These are phyloP conservation scores for Camptogramma bilineatum DNA, from an alignment of 2,888 invertebrate genomes.

Conservation along the genomic window DNA sequence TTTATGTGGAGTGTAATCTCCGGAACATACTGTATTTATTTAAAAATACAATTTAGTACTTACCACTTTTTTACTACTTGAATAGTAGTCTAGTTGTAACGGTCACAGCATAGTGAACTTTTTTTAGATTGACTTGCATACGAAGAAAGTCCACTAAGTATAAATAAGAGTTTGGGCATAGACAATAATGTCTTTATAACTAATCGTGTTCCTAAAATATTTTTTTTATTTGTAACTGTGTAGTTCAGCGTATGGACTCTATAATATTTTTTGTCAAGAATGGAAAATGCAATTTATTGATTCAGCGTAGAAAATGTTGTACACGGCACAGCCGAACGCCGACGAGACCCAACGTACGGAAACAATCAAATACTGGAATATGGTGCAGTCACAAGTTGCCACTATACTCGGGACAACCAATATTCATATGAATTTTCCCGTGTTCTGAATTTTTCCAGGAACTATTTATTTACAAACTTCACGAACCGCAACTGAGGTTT, in stretches of 20 bases:
- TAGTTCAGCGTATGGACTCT: not conserved
- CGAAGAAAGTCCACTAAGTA: too few species aligned
- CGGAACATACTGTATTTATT: too few species aligned
- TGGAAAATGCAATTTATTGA: not conserved
- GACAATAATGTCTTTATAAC: too few species aligned
- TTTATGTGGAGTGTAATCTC: too few species aligned
- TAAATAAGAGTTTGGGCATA: too few species aligned
- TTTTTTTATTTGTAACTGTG: too few species aligned
- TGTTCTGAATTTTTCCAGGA: not conserved
- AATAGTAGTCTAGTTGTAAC: too few species aligned
- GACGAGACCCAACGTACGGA: not conserved
- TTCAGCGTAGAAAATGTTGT: not conserved
- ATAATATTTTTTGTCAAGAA: not conserved
- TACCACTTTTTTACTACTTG: too few species aligned
- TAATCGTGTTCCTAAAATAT: too few species aligned
- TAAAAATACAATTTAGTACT: too few species aligned
- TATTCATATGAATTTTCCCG: not conserved
- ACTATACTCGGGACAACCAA: not conserved
- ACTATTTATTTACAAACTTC: not conserved
- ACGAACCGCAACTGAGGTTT: not conserved
- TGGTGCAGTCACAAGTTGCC: slow-evolving; percentile 38
- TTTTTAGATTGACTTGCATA: too few species aligned
- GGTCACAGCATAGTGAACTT: too few species aligned
- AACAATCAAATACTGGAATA: slow-evolving; percentile 54
- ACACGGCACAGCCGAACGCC: not conserved